Percentiles rank a stretch among this genome's conserved stretches.
Evolutionary conservation across 2,888 invertebrate genomes (phyloP).

Genomic region (Microchrysa polita): DNA sequence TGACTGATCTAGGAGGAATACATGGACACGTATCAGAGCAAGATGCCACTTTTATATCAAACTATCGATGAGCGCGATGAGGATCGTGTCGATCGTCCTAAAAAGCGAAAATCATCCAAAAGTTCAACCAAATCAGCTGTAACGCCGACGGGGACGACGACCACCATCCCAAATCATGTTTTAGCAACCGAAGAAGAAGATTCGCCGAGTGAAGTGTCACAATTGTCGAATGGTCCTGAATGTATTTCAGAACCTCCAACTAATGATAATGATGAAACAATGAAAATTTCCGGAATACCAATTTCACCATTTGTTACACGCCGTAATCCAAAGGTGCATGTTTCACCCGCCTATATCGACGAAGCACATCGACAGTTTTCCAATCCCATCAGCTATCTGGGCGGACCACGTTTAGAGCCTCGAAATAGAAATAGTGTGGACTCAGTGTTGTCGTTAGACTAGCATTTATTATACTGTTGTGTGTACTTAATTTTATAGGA

Average conservation of each 20-base stretch:
- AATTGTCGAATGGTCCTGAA: not conserved
- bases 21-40: constrained; percentile 34
- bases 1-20: constrained; percentile 35
- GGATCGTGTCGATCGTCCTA: not conserved
- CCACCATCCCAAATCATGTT: not conserved
- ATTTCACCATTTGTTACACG: constrained; percentile 55
- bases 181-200: constrained; percentile 8
- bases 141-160: not conserved
- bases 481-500: constrained; percentile 7
- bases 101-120: not conserved
- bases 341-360: constrained; percentile 67
- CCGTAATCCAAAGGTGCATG: constrained; percentile 51
- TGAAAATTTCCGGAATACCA: constrained; percentile 53
- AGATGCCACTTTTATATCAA: constrained; percentile 38
- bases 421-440: constrained; percentile 71
- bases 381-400: constrained; percentile 77
- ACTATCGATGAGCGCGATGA: constrained; percentile 12
- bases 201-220: constrained; percentile 9
- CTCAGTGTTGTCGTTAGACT: constrained; percentile 75
- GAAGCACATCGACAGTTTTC: constrained; percentile 67
- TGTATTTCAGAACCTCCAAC: not conserved
- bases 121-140: not conserved
- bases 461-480: constrained; percentile 50
- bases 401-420: constrained; percentile 69
- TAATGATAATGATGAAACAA: constrained; percentile 22